Evolutionary conservation across 1,140 invertebrate species (phyloP).

Genomic region (Papilio polytes): DNA sequence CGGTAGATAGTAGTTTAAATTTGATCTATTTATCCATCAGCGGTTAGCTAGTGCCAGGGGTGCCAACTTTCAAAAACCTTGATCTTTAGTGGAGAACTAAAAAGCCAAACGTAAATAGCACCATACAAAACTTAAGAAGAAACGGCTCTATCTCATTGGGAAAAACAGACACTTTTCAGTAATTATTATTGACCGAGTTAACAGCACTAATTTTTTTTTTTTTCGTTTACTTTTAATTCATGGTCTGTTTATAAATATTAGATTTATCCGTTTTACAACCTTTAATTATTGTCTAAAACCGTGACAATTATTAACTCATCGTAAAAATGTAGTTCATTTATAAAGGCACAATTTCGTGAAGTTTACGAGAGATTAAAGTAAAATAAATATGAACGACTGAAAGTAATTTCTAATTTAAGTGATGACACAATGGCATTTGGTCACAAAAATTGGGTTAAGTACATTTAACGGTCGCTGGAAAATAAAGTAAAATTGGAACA

Average conservation of each 20-base stretch:
- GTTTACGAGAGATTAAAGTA: slow-evolving; percentile 9
- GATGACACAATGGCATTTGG: slow-evolving; percentile 1
- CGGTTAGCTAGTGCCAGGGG: neutral
- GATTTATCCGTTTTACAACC: neutral
- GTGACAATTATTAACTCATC: neutral
- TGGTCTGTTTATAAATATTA: too few species aligned
- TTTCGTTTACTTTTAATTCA: too few species aligned
- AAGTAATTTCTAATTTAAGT: slow-evolving; percentile 11
- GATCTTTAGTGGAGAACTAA: too few species aligned
- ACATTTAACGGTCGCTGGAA: neutral
- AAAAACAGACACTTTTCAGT: too few species aligned
- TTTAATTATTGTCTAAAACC: neutral
- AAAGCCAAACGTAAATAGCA: too few species aligned
- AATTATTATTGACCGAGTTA: too few species aligned
- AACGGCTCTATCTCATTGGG: too few species aligned
- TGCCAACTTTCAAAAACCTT: neutral
- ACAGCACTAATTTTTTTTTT: too few species aligned
- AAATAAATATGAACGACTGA: slow-evolving; percentile 15
- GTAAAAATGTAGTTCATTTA: neutral
- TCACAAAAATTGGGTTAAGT: slow-evolving; percentile 26
- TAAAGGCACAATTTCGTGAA: neutral
- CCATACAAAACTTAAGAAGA: too few species aligned
- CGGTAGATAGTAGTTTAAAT: neutral
- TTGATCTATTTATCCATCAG: neutral
- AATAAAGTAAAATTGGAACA: slow-evolving; percentile 21